Conservation (phyloP, 2,888 invertebrate genomes). For the Pristionchus exspectatus region DNA sequence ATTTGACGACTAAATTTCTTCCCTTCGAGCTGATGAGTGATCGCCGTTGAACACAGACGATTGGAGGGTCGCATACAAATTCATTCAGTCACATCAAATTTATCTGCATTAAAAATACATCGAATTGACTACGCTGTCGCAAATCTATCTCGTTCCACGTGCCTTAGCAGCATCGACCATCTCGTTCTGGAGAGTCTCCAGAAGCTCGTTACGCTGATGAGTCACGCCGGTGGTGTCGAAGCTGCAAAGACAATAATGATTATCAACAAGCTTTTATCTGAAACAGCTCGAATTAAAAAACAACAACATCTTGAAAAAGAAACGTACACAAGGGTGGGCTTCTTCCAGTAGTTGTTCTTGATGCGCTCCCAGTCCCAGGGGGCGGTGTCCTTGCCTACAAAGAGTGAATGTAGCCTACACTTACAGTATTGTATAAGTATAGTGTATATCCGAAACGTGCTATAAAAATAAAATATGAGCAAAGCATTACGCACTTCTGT, state of each 20-base stretch:
- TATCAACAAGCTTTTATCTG: background rate
- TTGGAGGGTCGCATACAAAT: background rate
- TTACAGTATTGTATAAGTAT: background rate
- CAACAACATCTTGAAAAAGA: background rate
- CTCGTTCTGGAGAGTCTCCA: slow-evolving; percentile 75
- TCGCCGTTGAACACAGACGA: too few species aligned
- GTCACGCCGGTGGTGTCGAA: slow-evolving; percentile 73
- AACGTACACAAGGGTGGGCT: slow-evolving; percentile 67
- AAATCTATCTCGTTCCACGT: slow-evolving; percentile 69
- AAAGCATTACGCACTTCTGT: slow-evolving; percentile 68
- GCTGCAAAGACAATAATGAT: slow-evolving; percentile 53
- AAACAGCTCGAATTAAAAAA: background rate
- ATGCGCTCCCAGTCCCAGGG: slow-evolving; percentile 77
- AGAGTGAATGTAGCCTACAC: background rate
- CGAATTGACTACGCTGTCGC: slow-evolving; percentile 38
- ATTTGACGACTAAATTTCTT: too few species aligned
- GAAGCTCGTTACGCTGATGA: slow-evolving; percentile 72
- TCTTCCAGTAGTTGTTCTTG: slow-evolving; percentile 75
- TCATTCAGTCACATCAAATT: slow-evolving; percentile 10
- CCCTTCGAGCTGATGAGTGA: too few species aligned
- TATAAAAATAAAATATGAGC: background rate
- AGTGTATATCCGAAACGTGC: background rate
- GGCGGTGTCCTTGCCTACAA: slow-evolving; percentile 69
- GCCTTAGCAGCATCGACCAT: slow-evolving; percentile 71
- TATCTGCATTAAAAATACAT: slow-evolving; percentile 38